phyloP scores from a whole-genome alignment of 2,113 vertebrate species.

The Phodopus roborovskii region DNA sequence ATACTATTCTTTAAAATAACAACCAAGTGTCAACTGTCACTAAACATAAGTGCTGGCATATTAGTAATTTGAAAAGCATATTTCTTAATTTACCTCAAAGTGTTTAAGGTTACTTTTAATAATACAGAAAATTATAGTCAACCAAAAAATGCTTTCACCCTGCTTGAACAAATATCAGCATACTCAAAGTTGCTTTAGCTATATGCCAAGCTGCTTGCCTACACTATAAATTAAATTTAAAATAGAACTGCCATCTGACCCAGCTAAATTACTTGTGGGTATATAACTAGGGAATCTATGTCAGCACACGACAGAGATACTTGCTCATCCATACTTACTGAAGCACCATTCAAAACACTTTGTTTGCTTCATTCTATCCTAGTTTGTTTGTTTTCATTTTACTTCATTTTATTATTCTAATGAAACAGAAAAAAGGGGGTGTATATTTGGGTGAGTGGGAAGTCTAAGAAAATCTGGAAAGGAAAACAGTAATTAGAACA shows the following conservation, averaged over 20 bases:
- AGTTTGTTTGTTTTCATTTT: background rate
- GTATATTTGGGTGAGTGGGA: background rate
- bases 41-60: background rate
- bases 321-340: background rate
- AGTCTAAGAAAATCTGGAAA: background rate
- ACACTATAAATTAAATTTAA: background rate
- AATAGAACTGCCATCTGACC: background rate
- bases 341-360: background rate
- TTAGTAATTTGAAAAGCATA: background rate
- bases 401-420: background rate
- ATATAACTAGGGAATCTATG: background rate
- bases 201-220: background rate
- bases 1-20: background rate
- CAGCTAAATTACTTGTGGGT: background rate
- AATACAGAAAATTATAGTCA: background rate
- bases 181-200: background rate
- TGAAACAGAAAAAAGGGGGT: background rate
- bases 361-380: background rate
- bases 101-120: constrained; percentile 6
- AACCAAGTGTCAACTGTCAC: background rate
- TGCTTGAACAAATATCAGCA: background rate
- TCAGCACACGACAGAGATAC: background rate
- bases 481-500: background rate
- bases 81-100: constrained; percentile 10
- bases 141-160: background rate